Base-by-base conservation (phyloP, 2,888 invertebrate genomes). In the Linnaemya tessellans region DNA sequence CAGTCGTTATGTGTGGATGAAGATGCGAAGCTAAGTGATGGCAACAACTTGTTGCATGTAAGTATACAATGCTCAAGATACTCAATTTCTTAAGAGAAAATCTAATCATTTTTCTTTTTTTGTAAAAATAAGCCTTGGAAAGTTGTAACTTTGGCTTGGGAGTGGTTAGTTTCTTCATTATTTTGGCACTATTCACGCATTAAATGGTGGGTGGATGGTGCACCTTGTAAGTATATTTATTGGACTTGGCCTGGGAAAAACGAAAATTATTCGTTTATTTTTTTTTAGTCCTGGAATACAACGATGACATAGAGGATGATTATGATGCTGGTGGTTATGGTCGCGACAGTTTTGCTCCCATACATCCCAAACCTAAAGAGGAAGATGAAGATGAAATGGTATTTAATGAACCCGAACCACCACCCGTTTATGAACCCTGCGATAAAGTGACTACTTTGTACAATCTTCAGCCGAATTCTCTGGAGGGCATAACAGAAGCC, bases 371-470 rank as follows among this genome's bases (percentile, higher is more conserved):
- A 88, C 88, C 89, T 15, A 89, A 89, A 41, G 91, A 90, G 4
- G 88, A 87, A 88, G 92, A 90, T 89, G 92, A 86, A 88, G 89
- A 90, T 5, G 90, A 92, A 18, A 93, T 94, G 64, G 92, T 93
- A 87, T 92, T 93, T 67, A 88, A 90, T 68, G 90, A 90, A 74
- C 90, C 91, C 38, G 89, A 90, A 80, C 89, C 90, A n/a, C 88
- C 90, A 62, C 90, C 89, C 67, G 87, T 90, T 83, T 91, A 91
- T 68, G 84, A 88, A 18, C 94, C 96, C 1, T 97, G 97, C 91
- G 97, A 97, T 91, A 95, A 95, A 90, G 94, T 94, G 85, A 94
- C 95, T 80, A 94, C 94, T 46, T 93, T 97, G 3, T 97, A 95
- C 90, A 94, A 95, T 68, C 91, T 96, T 87, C 94, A 96, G 87